A percentile compares a stretch with the other conserved stretches of the same genome.
Evolutionary conservation across 1,140 invertebrate species (phyloP).

Genomic region (Penaeus indicus): DNA sequence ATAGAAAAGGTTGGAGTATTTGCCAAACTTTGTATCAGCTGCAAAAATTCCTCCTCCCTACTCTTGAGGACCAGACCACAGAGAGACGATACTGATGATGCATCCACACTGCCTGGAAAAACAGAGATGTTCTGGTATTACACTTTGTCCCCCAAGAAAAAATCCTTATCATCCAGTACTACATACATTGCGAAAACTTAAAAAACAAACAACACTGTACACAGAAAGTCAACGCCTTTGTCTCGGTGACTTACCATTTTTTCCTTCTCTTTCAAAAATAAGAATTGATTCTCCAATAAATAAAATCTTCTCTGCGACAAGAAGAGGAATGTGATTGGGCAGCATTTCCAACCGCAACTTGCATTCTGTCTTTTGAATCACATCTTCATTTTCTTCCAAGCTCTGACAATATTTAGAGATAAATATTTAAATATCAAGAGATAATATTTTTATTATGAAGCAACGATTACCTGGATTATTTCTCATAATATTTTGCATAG

Average conservation of each 20-base stretch:
- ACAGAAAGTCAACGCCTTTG: neutral
- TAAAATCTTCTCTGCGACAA: conserved; percentile 39
- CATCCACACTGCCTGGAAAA: neutral
- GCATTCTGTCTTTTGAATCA: conserved; percentile 4
- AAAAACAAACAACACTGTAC: no score
- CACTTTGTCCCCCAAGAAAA: no score
- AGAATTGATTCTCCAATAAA: conserved; percentile 50
- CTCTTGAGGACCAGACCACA: conserved; percentile 40
- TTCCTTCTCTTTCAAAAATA: conserved; percentile 44
- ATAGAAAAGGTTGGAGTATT: conserved; percentile 40
- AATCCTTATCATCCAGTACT: no score
- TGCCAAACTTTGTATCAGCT: conserved; percentile 11
- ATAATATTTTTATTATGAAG: no score
- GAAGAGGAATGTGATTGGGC: conserved; percentile 41
- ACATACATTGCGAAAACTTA: no score
- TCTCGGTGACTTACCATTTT: conserved; percentile 7
- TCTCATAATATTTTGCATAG: no score
- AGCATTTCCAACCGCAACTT: conserved; percentile 39
- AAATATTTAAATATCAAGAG: no score
- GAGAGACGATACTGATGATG: conserved; percentile 28
- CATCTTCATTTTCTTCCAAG: conserved; percentile 6
- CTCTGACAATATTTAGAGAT: neutral
- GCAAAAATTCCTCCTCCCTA: conserved; percentile 33
- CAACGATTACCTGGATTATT: no score
- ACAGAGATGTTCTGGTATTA: neutral